Percentiles rank a stretch among this genome's conserved stretches.
Evolutionary conservation across 2,797 vertebrate species (phyloP).

Genomic region (Enteromius thamalakanensis): DNA sequence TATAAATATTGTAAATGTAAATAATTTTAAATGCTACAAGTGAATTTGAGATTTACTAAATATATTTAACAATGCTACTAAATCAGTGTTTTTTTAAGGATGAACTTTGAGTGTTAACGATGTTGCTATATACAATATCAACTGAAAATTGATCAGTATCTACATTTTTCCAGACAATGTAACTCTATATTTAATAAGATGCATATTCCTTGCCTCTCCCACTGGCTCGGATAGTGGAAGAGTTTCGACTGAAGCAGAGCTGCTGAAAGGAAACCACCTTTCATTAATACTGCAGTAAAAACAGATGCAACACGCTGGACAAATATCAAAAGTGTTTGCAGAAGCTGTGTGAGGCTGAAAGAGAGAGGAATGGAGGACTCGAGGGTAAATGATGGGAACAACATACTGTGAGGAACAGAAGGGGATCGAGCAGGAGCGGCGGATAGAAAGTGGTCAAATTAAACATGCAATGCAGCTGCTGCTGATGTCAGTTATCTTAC

Average conservation of each 20-base stretch:
- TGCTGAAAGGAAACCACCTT: slow-evolving; percentile 35
- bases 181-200: not conserved
- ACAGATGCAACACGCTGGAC: slow-evolving; percentile 10
- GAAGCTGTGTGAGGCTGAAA: slow-evolving; percentile 59
- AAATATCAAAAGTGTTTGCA: slow-evolving; percentile 39
- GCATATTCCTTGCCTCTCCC: not conserved
- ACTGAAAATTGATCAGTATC: not conserved
- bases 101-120: too few species aligned
- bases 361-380: slow-evolving; percentile 39
- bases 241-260: slow-evolving; percentile 11
- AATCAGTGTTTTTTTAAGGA: too few species aligned
- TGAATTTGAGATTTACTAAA: not conserved
- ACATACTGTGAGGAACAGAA: slow-evolving; percentile 69
- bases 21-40: not conserved
- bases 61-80: too few species aligned
- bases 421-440: not conserved
- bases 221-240: not conserved
- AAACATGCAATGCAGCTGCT: slow-evolving; percentile 10
- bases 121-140: not conserved
- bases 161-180: not conserved
- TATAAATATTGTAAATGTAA: not conserved
- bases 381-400: slow-evolving; percentile 24
- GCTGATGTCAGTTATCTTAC: slow-evolving; percentile 50
- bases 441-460: not conserved
- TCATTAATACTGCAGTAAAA: slow-evolving; percentile 6